Evolutionary conservation across 2,888 invertebrate species (phyloP).

Genomic region (Cantharis rufa): DNA sequence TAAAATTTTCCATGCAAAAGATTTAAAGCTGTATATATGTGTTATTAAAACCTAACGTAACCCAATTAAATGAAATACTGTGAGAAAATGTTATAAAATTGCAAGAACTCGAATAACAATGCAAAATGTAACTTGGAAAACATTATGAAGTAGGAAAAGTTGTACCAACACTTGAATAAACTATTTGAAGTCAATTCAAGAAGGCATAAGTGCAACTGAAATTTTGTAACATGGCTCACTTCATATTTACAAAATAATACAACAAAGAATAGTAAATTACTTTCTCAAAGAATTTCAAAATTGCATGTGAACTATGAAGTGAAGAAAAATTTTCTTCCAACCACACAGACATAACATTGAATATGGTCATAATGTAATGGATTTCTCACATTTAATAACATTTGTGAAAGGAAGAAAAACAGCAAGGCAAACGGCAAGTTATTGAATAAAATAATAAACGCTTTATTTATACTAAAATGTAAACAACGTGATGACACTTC

Average conservation of each 20-base stretch:
- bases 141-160: neutral
- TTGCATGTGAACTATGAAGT: slow-evolving; percentile 15
- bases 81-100: neutral
- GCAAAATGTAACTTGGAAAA: neutral
- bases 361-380: neutral
- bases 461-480: neutral
- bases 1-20: neutral
- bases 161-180: neutral
- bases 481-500: slow-evolving; percentile 15
- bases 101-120: neutral
- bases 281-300: slow-evolving; percentile 14
- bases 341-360: neutral
- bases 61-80: neutral
- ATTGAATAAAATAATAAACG: neutral
- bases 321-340: neutral
- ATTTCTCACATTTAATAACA: neutral
- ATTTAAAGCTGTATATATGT: neutral
- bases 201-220: neutral
- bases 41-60: neutral
- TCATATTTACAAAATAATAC: slow-evolving; percentile 4
- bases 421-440: slow-evolving; percentile 5
- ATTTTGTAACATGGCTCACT: neutral
- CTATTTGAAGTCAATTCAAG: neutral
- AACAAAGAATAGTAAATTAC: slow-evolving; percentile 1
- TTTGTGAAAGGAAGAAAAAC: neutral